Evolutionary conservation across 2,113 vertebrate species (phyloP), one percentile per base, ranked within the genome.

Genomic region (Tyto alba): DNA sequence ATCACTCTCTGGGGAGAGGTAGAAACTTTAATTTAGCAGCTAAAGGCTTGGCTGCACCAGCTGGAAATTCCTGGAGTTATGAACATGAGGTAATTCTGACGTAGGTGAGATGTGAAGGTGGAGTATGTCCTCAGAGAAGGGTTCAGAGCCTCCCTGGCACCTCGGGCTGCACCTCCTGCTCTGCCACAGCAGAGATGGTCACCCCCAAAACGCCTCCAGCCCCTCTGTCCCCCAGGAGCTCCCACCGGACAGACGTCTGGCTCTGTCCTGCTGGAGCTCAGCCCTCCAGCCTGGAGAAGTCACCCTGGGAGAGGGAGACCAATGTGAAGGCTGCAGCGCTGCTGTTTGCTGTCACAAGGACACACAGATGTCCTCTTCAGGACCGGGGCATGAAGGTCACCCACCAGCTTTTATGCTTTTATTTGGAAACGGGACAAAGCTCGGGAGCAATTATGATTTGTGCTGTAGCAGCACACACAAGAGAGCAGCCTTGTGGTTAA

Each of bases 91-190:
- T 83, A 74, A 96, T 97, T 62, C 87, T 97, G 93, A 96, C 69
- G 71, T 85, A 93, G 96, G 96, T 95, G 96, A 96, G 90, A 97
- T 59, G 75, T 30, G 94, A 95, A 93, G 96, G 96, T 90, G 96
- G 95, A 81, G 93, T 40, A 43, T 48, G 96, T 96, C 92, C 92
- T 93, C 22, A 3, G 89, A 94, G 90, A 56, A 96, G 85, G 73
- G 93, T 78, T 96, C 94, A 83, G 89, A 79, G 79, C 38, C 48
- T 41, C 41, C 55, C 40, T 81, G 73, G 85, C 90, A 89, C 75
- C 85, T 55, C 1, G 2, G 77, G 52, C 77, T 88, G 64, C 36
- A 36, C 52, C 75, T 50, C 53, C 34, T 0, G 13, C 34, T 21
- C 59, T 57, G 62, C 60, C 14, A 3, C 69, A 78, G n/a, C n/a